Base-by-base conservation (phyloP, 2,888 invertebrate genomes). In the Hyppa rectilinea region DNA sequence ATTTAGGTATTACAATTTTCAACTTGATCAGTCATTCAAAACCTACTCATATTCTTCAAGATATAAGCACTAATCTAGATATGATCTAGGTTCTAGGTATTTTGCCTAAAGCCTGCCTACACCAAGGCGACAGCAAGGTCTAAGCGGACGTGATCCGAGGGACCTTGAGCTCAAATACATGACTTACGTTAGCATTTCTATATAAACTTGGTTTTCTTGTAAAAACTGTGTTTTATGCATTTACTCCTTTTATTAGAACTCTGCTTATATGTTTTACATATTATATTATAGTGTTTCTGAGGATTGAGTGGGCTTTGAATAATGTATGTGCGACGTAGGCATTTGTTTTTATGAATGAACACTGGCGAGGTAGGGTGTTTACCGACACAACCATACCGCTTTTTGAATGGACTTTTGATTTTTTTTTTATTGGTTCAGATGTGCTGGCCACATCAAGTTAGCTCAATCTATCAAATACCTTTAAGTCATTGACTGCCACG, bases 61-160 rank as follows among this genome's bases (percentile, higher is more conserved):
- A 17, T 49, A 45, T 12, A 45, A 40, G 26, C 47, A 62, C 12
- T 40, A 45, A 61, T 62, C 73, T 62, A 66, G 50, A 9, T 47
- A 52, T n/a, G 17, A 29, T 73, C 56, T 73, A 50, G 62, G 60
- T 43, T 59, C 61, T 62, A 63, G 62, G 61, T 56, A 69, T 64
- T 52, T 20, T 62, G 49, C 64, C 50, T 55, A 66, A 75, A 53
- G 70, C 71, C 78, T 75, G 60, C 71, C 68, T 74, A 45, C 56
- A 49, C 43, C 71, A 81, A 80, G 80, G 71, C 70, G 47, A 78
- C 58, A 26, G 74, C 81, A 84, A 84, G 84, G 84, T 84, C 79
- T 67, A 7, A 50, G 17, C 47, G n/a, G 61, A 69, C 85, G 77
- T 83, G 84, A 75, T 61, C 50, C 23, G n/a, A 50, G 5, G 20